phyloP scores from a whole-genome alignment of 1,140 invertebrate genomes.

The Vanessa atalanta region DNA sequence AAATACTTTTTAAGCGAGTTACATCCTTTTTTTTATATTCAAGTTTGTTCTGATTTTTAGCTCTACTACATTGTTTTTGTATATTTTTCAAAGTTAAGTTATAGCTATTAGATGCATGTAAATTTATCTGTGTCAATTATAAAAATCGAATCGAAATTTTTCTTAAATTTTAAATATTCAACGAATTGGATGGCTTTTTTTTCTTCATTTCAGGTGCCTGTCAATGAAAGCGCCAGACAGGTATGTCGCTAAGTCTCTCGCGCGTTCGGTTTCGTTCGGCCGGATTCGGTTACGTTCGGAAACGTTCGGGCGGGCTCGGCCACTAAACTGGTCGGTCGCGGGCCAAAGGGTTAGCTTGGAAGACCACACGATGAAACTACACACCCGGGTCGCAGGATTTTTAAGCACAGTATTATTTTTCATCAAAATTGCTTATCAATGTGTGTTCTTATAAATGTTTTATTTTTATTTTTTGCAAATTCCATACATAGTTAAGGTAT shows the following conservation, averaged over 20 bases:
- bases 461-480: conserved; percentile 60
- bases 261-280: conserved; percentile 75
- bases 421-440: conserved; percentile 77
- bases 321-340: conserved; percentile 62
- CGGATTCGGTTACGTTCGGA: conserved; percentile 72
- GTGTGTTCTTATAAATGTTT: conserved; percentile 73
- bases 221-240: conserved; percentile 86
- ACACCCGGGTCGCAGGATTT: conserved; percentile 76
- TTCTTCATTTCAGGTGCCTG: conserved; percentile 86
- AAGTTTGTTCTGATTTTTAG: conserved; percentile 28
- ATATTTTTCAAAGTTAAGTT: neutral
- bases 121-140: conserved; percentile 77
- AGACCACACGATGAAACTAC: conserved; percentile 67
- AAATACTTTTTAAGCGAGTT: conserved; percentile 22
- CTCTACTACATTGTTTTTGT: conserved; percentile 19
- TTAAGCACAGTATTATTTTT: conserved; percentile 72
- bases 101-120: conserved; percentile 62
- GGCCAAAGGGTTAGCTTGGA: conserved; percentile 77
- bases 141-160: conserved; percentile 53
- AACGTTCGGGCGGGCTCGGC: conserved; percentile 68
- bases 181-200: conserved; percentile 82
- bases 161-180: conserved; percentile 76
- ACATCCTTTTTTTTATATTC: conserved; percentile 19
- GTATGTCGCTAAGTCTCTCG: conserved; percentile 80
- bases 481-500: conserved; percentile 58